phyloP scores from a whole-genome alignment of 2,113 vertebrate genomes.

The Glaucidium brasilianum region DNA sequence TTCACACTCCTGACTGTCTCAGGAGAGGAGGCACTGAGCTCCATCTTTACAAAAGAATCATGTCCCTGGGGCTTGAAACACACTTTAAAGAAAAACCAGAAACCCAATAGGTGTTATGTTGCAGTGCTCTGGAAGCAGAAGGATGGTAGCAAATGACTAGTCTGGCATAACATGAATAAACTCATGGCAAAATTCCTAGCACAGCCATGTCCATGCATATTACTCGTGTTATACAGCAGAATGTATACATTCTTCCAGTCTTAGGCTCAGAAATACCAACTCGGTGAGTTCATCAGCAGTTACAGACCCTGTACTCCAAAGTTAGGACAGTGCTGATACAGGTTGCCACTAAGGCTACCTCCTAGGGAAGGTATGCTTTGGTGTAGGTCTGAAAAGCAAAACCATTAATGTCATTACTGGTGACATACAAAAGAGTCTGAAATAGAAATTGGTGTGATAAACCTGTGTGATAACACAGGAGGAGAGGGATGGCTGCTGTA shows the following conservation, averaged over 20 bases:
- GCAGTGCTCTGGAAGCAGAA: background rate
- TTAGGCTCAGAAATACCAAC: background rate
- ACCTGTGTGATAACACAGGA: background rate
- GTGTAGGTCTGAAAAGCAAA: background rate
- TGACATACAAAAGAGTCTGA: background rate
- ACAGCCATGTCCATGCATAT: background rate
- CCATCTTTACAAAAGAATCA: slow-evolving; percentile 1
- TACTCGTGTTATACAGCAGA: background rate
- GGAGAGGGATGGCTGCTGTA: background rate
- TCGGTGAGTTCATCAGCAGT: background rate
- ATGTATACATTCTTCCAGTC: background rate
- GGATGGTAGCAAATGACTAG: background rate
- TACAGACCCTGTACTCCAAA: background rate
- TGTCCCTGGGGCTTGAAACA: background rate
- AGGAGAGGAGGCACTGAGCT: background rate
- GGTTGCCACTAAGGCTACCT: background rate
- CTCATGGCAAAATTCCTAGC: background rate
- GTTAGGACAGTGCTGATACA: background rate
- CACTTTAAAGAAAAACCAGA: background rate
- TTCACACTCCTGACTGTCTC: slow-evolving; percentile 4
- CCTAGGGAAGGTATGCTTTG: background rate
- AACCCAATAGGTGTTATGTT: background rate
- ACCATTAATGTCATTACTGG: background rate
- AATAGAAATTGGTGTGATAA: background rate
- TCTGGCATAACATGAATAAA: background rate